These are phyloP conservation scores for Polydrusus cervinus DNA, from an alignment of 2,888 invertebrate species.

Conservation along the genomic window DNA sequence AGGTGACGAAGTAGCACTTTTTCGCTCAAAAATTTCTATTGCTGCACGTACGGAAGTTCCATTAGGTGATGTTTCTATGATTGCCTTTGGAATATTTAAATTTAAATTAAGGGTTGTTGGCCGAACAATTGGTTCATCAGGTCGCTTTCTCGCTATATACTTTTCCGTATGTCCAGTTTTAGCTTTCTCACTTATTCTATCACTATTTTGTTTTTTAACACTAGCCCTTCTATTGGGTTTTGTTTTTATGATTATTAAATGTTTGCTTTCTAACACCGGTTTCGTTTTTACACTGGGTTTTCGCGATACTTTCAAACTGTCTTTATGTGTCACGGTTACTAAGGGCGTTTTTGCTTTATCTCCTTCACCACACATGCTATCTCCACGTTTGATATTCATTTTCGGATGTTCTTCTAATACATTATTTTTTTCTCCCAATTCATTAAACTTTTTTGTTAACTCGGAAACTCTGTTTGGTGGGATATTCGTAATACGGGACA, in stretches of 20 bases:
- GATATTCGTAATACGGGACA: conserved; percentile 58
- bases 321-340: conserved; percentile 60
- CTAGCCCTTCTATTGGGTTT: conserved; percentile 51
- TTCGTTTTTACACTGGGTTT: conserved; percentile 73
- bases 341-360: conserved; percentile 56
- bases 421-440: conserved; percentile 72
- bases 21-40: conserved; percentile 68
- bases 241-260: conserved; percentile 56
- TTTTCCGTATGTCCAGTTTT: conserved; percentile 42
- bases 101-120: conserved; percentile 58
- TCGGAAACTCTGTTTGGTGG: conserved; percentile 78
- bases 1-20: conserved; percentile 56
- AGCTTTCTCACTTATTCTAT: conserved; percentile 55
- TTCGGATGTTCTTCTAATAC: conserved; percentile 74
- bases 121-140: conserved; percentile 29
- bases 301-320: conserved; percentile 66
- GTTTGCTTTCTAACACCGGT: conserved; percentile 57
- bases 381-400: conserved; percentile 71
- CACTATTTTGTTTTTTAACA: conserved; percentile 52
- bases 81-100: conserved; percentile 49
- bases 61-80: conserved; percentile 55
- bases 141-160: conserved; percentile 48
- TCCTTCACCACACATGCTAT: conserved; percentile 63
- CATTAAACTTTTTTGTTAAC: conserved; percentile 81
- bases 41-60: conserved; percentile 64